Conservation (phyloP, 1,140 invertebrate species). For the Hesperophylax magnus region DNA sequence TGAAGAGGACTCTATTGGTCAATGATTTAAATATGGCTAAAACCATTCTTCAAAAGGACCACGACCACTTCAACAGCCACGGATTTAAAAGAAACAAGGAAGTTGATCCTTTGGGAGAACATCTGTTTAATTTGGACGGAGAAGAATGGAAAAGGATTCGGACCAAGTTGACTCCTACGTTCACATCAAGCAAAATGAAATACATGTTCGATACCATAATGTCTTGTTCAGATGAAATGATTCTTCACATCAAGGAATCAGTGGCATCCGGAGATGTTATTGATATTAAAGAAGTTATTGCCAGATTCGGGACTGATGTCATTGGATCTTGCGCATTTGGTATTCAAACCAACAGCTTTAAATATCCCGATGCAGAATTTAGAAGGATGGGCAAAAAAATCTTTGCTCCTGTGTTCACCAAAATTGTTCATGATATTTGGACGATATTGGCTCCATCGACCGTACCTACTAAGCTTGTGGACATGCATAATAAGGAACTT, state of each 20-base stretch:
- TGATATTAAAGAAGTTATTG: slow-evolving; percentile 59
- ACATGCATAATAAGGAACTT: slow-evolving; percentile 56
- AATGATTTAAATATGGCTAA: slow-evolving; percentile 75
- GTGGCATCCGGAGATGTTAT: slow-evolving; percentile 15
- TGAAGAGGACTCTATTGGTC: slow-evolving; percentile 68
- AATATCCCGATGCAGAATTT: slow-evolving; percentile 58
- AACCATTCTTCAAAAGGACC: slow-evolving; percentile 74
- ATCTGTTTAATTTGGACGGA: slow-evolving; percentile 66
- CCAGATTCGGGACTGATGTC: slow-evolving; percentile 59
- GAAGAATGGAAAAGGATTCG: slow-evolving; percentile 72
- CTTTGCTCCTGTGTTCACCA: slow-evolving; percentile 39
- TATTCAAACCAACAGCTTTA: slow-evolving; percentile 59
- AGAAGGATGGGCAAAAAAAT: slow-evolving; percentile 58
- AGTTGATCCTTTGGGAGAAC: slow-evolving; percentile 67
- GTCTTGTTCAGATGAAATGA: slow-evolving; percentile 62
- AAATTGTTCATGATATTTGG: slow-evolving; percentile 47
- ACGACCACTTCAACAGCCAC: slow-evolving; percentile 69
- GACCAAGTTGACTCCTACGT: slow-evolving; percentile 70
- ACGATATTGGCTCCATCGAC: slow-evolving; percentile 49
- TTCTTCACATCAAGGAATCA: slow-evolving; percentile 54
- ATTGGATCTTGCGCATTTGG: slow-evolving; percentile 63
- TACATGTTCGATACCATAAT: slow-evolving; percentile 67
- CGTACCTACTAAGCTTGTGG: slow-evolving; percentile 58
- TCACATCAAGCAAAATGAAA: slow-evolving; percentile 74
- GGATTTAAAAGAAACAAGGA: slow-evolving; percentile 66